A percentile compares a stretch with the other conserved stretches of the same genome.
Evolutionary conservation across 2,113 vertebrate genomes (phyloP).

Genomic region (Campylomormyrus numenius): DNA sequence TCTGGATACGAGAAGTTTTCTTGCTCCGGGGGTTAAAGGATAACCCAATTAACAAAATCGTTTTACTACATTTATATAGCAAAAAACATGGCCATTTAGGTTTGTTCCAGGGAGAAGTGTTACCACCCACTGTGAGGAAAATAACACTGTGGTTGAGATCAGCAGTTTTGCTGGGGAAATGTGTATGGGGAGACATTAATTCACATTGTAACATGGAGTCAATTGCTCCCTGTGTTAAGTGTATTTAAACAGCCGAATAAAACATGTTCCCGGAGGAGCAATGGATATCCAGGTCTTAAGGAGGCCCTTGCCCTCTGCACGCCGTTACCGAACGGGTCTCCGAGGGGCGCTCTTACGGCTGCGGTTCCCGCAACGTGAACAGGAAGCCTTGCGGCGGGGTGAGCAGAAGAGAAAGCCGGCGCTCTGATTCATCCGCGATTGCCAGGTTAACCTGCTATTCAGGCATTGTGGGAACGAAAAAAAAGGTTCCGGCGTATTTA

Average conservation of each 20-base stretch:
- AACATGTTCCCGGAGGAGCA: background rate
- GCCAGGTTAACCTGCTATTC: background rate
- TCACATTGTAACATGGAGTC: background rate
- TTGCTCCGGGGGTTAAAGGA: background rate
- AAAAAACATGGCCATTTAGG: background rate
- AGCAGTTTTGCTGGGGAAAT: background rate
- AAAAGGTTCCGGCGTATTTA: background rate
- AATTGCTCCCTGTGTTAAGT: background rate
- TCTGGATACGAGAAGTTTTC: background rate
- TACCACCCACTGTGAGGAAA: background rate
- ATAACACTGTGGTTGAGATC: background rate
- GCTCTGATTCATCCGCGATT: background rate
- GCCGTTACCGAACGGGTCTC: background rate
- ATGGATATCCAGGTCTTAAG: background rate
- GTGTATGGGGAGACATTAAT: background rate
- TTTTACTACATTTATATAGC: background rate
- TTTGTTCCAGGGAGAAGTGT: background rate
- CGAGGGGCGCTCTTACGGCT: background rate
- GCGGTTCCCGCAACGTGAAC: conserved; percentile 25
- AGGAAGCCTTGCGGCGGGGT: conserved; percentile 30
- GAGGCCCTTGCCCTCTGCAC: background rate
- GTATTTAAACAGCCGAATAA: background rate
- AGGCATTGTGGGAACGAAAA: background rate
- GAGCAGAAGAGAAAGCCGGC: background rate
- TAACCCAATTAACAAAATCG: background rate